These are phyloP conservation scores for Notarius quadriscutis DNA, from an alignment of 2,113 vertebrate species.

Conservation along the genomic window DNA sequence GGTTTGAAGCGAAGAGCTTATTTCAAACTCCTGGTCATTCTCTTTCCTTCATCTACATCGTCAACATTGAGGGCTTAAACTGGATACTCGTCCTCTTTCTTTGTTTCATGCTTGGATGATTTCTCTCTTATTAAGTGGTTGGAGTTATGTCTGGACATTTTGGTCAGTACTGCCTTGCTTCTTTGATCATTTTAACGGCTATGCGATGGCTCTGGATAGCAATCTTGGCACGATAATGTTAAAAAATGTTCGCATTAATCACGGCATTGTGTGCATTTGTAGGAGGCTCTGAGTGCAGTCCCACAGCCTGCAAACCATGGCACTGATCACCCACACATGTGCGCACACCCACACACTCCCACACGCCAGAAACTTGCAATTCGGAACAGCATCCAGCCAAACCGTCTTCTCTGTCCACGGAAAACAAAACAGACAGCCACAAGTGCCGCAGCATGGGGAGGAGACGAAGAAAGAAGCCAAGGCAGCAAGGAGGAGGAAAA, in stretches of 20 bases:
- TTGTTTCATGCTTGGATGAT: not conserved
- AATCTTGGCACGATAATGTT: not conserved
- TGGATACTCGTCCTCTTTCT: not conserved
- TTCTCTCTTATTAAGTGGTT: not conserved
- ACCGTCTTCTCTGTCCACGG: constrained; percentile 11
- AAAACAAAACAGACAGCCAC: constrained; percentile 22
- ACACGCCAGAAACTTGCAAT: constrained; percentile 24
- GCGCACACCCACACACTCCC: constrained; percentile 11
- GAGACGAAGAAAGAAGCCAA: constrained; percentile 28
- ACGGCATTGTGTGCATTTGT: not conserved
- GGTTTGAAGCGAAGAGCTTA: not conserved
- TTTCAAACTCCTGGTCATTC: not conserved
- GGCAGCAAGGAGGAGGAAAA: not conserved
- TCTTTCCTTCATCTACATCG: not conserved
- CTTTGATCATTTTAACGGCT: not conserved
- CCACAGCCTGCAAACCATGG: constrained; percentile 7
- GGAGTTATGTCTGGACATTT: not conserved
- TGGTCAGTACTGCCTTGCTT: not conserved
- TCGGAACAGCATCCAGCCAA: constrained; percentile 23
- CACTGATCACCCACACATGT: constrained; percentile 27
- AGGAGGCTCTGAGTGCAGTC: not conserved
- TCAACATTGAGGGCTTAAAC: not conserved
- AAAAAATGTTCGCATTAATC: not conserved
- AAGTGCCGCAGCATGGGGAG: not conserved
- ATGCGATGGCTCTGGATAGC: not conserved